Evolutionary conservation across 2,113 vertebrate species (phyloP).

Genomic region (Barbus barbus): DNA sequence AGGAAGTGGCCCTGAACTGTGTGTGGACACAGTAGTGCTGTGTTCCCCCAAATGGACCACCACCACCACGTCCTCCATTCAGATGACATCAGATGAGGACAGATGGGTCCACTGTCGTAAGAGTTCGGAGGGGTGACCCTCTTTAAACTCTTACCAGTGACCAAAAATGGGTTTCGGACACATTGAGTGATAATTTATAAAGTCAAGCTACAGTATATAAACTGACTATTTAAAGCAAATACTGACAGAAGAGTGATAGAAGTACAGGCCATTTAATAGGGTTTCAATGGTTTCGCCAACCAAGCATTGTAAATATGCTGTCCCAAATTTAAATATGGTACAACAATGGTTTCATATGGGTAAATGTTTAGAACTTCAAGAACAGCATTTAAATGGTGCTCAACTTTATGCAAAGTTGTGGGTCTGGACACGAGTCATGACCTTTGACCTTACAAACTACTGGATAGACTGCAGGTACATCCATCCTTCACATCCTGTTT

Average conservation of each 20-base stretch:
- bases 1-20: slow-evolving; percentile 72
- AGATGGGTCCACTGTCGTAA: slow-evolving; percentile 47
- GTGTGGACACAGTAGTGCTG: slow-evolving; percentile 69
- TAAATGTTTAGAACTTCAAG: not conserved
- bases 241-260: not conserved
- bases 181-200: not conserved
- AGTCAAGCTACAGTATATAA: not conserved
- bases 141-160: slow-evolving; percentile 10
- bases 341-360: not conserved
- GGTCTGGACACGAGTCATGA: not conserved
- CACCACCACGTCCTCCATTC: slow-evolving; percentile 71
- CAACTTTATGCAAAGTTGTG: not conserved
- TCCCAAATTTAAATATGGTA: not conserved
- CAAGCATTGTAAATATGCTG: not conserved
- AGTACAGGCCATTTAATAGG: not conserved
- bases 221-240: no score
- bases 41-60: slow-evolving; percentile 67
- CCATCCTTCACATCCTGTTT: not conserved
- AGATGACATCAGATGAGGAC: slow-evolving; percentile 54
- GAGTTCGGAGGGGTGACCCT: slow-evolving; percentile 35
- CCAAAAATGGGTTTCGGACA: not conserved
- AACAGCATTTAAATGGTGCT: not conserved
- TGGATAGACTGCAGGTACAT: no score
- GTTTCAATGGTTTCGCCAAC: not conserved
- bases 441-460: not conserved